phyloP scores from a whole-genome alignment of 1,140 invertebrate genomes.

The Trichonephila clavipes region DNA sequence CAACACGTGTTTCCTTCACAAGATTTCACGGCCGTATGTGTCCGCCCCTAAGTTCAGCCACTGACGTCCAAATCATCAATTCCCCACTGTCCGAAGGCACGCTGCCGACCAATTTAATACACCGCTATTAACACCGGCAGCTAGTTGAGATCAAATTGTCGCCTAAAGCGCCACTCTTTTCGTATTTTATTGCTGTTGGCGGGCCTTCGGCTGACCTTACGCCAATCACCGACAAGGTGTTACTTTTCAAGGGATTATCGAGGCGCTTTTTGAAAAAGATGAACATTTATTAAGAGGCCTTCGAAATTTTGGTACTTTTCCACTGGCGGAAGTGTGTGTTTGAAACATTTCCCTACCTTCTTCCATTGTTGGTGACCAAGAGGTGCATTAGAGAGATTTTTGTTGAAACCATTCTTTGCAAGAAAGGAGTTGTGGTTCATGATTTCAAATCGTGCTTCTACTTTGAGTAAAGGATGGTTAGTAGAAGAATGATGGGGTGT shows the following conservation, averaged over 20 bases:
- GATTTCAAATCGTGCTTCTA: not conserved
- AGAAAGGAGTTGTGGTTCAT: not conserved
- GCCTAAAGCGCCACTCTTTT: slow-evolving; percentile 32
- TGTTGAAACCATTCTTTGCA: not conserved
- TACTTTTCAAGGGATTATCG: slow-evolving; percentile 48
- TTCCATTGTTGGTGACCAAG: not conserved
- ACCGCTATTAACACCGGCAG: not conserved
- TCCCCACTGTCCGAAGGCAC: not conserved
- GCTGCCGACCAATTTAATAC: not conserved
- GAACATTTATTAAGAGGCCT: slow-evolving; percentile 57
- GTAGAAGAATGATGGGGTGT: not conserved
- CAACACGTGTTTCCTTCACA: slow-evolving; percentile 20
- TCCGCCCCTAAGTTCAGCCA: slow-evolving; percentile 61
- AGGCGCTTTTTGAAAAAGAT: not conserved
- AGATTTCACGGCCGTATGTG: slow-evolving; percentile 21
- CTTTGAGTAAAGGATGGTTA: not conserved
- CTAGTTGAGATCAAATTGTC: slow-evolving; percentile 59
- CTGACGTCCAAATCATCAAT: slow-evolving; percentile 71
- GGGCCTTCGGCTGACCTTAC: not conserved
- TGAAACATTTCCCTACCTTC: not conserved
- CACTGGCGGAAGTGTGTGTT: not conserved
- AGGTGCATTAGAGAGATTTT: not conserved
- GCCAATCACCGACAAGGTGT: slow-evolving; percentile 61
- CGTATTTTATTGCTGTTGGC: not conserved
- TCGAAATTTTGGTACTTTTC: not conserved